phyloP scores from a whole-genome alignment of 2,888 invertebrate species.

The Apodemia zela region DNA sequence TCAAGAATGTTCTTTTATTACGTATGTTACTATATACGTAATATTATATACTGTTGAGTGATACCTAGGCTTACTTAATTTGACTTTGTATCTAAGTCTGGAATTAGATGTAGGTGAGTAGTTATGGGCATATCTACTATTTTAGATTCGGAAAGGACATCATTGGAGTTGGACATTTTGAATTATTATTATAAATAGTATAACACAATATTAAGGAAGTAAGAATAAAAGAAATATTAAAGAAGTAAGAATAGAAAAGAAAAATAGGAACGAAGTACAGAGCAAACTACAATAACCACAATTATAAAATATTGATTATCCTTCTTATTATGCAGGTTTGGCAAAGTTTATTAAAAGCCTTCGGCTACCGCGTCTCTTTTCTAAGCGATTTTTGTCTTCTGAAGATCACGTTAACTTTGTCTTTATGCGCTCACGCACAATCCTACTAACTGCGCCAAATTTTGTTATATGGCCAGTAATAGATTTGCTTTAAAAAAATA shows the following conservation, averaged over 20 bases:
- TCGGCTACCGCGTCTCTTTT: conserved; percentile 14
- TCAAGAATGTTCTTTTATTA: conserved; percentile 24
- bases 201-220: too few species aligned
- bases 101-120: conserved; percentile 23
- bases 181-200: too few species aligned
- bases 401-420: conserved; percentile 4
- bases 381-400: conserved; percentile 18
- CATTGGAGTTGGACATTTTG: background rate
- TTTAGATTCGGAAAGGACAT: background rate
- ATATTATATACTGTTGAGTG: conserved; percentile 15
- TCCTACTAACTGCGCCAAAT: conserved; percentile 17
- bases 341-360: conserved; percentile 21
- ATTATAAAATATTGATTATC: too few species aligned
- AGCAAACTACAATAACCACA: conserved; percentile 23
- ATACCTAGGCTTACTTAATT: conserved; percentile 23
- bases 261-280: background rate
- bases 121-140: background rate
- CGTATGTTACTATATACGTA: too few species aligned
- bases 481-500: too few species aligned
- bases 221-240: too few species aligned
- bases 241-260: too few species aligned
- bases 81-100: conserved; percentile 24
- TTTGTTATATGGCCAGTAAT: conserved; percentile 10
- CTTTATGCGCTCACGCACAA: background rate
- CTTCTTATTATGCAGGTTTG: conserved; percentile 14